Conservation (phyloP, 2,888 invertebrate genomes). For the Serripes groenlandicus region DNA sequence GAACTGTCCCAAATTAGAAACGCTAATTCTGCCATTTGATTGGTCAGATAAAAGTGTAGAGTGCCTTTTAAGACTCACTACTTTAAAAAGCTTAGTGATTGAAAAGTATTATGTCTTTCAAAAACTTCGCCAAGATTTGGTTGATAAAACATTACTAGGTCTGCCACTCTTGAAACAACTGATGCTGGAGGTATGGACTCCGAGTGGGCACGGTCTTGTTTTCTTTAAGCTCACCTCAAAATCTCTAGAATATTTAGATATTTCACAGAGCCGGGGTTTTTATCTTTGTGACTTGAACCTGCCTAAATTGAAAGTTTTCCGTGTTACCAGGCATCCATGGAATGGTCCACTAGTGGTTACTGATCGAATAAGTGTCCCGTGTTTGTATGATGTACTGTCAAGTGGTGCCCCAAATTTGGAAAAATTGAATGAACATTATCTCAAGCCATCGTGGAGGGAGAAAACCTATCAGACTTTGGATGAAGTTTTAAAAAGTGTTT, state of each 20-base stretch:
- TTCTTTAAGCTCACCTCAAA: conserved; percentile 78
- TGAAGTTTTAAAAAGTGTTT: conserved; percentile 80
- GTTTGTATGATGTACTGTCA: conserved; percentile 81
- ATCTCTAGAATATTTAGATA: conserved; percentile 82
- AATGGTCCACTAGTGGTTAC: conserved; percentile 79
- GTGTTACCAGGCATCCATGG: conserved; percentile 82
- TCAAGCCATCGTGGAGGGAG: conserved; percentile 77
- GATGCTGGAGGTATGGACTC: conserved; percentile 85
- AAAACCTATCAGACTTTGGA: conserved; percentile 75
- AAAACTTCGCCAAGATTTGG: conserved; percentile 76
- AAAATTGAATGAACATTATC: conserved; percentile 81
- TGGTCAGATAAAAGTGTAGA: conserved; percentile 83
- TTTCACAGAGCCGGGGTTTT: conserved; percentile 85
- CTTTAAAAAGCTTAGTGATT: conserved; percentile 80
- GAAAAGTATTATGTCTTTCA: conserved; percentile 84
- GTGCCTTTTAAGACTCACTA: conserved; percentile 78
- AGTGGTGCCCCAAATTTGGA: conserved; percentile 80
- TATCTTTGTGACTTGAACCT: conserved; percentile 79
- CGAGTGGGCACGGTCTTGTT: conserved; percentile 80
- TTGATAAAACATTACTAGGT: conserved; percentile 75
- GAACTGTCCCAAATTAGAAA: conserved; percentile 78
- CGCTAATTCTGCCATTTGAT: conserved; percentile 84
- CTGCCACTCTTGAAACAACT: conserved; percentile 77
- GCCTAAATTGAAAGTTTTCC: conserved; percentile 79
- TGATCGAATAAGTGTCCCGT: conserved; percentile 79